Conservation (phyloP, 2,797 vertebrate genomes). For the Amniataba percoides region DNA sequence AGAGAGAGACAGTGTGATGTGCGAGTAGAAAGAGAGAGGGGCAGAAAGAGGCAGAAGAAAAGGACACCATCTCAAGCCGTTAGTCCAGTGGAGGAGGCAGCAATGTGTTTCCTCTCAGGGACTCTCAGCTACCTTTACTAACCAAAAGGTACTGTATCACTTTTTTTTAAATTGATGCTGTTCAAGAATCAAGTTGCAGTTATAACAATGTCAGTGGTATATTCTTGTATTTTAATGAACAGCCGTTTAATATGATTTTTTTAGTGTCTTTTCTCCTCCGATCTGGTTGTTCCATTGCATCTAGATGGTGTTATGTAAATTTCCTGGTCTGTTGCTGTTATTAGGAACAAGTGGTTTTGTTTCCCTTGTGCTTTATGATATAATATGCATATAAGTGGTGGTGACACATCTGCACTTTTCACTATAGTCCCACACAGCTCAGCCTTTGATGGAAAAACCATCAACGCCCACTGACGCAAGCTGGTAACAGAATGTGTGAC, state of each 20-base stretch:
- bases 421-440: neutral
- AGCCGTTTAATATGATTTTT: neutral
- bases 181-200: neutral
- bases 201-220: neutral
- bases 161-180: neutral
- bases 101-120: conserved; percentile 42
- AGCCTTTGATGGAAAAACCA: conserved; percentile 13
- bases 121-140: conserved; percentile 1
- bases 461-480: conserved; percentile 19
- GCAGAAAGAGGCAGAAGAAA: conserved; percentile 19
- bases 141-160: conserved; percentile 58
- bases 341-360: neutral
- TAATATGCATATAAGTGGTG: neutral
- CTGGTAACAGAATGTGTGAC: neutral
- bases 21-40: conserved; percentile 12
- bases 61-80: conserved; percentile 17
- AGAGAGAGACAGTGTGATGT: conserved; percentile 22
- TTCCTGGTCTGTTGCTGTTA: neutral
- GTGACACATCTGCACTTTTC: conserved; percentile 16
- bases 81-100: conserved; percentile 26
- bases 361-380: neutral
- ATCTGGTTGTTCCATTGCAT: neutral
- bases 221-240: neutral
- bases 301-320: neutral
- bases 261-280: neutral